phyloP scores from a whole-genome alignment of 2,888 invertebrate species.

The Endotricha flammealis region DNA sequence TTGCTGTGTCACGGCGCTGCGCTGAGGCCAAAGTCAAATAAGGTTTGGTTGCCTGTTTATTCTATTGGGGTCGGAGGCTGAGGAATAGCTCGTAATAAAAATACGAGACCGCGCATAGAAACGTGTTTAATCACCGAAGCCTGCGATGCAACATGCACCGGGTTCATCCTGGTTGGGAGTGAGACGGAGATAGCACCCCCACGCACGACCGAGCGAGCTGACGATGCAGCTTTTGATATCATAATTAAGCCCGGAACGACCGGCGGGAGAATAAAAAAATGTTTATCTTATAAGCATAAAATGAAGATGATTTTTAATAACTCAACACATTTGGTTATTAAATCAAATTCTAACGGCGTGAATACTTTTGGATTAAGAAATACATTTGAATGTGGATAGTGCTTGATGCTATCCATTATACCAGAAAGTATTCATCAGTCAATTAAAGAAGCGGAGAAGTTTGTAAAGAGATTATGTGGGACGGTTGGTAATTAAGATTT shows the following conservation, averaged over 20 bases:
- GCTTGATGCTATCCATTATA: constrained; percentile 30
- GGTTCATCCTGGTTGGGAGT: constrained; percentile 47
- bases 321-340: constrained; percentile 54
- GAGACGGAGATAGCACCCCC: constrained; percentile 40
- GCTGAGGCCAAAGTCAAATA: constrained; percentile 41
- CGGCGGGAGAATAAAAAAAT: constrained; percentile 53
- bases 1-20: constrained; percentile 38
- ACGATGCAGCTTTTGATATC: constrained; percentile 69
- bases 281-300: constrained; percentile 64
- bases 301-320: constrained; percentile 60
- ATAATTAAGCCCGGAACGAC: constrained; percentile 59
- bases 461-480: constrained; percentile 11
- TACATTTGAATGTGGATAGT: constrained; percentile 28
- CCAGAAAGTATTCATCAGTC: constrained; percentile 26
- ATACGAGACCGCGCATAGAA: constrained; percentile 73
- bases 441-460: constrained; percentile 7
- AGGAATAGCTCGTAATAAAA: constrained; percentile 40
- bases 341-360: constrained; percentile 39
- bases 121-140: constrained; percentile 71
- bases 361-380: constrained; percentile 34
- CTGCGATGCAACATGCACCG: constrained; percentile 49
- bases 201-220: constrained; percentile 44
- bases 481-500: constrained; percentile 16
- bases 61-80: constrained; percentile 24
- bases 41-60: constrained; percentile 45